Conservation (phyloP, 2,797 vertebrate genomes). For the Percopsis omiscomaycus region DNA sequence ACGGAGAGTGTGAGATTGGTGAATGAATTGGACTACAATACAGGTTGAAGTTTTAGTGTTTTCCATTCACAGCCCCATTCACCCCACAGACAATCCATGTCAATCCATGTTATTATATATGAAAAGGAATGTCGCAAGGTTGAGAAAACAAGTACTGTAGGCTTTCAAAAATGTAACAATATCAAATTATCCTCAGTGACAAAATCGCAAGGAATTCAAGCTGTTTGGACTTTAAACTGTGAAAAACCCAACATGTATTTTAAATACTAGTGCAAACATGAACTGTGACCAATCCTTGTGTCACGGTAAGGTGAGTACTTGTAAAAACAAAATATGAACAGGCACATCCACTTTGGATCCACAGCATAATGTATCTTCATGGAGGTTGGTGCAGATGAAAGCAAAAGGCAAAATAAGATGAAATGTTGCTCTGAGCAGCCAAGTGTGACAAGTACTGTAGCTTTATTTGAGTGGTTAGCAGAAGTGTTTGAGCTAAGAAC, state of each 20-base stretch:
- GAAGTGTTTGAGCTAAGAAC: constrained; percentile 6
- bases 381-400: constrained; percentile 22
- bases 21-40: constrained; percentile 14
- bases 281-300: constrained; percentile 7
- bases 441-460: constrained; percentile 19
- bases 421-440: constrained; percentile 37
- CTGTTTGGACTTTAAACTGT: background rate
- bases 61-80: too few relatives aligned
- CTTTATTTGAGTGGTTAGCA: constrained; percentile 26
- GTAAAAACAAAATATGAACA: constrained; percentile 22
- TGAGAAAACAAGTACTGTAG: background rate
- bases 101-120: background rate
- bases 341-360: constrained; percentile 24
- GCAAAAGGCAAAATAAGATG: constrained; percentile 10
- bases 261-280: constrained; percentile 8
- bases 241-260: background rate
- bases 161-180: background rate
- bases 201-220: background rate
- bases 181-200: background rate
- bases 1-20: constrained; percentile 19
- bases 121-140: background rate
- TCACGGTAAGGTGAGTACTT: constrained; percentile 27
- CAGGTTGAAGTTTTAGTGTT: constrained; percentile 41
- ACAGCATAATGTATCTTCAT: constrained; percentile 9
- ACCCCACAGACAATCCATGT: too few relatives aligned